phyloP scores from a whole-genome alignment of 2,797 vertebrate genomes.

The Telmatherina bonti region DNA sequence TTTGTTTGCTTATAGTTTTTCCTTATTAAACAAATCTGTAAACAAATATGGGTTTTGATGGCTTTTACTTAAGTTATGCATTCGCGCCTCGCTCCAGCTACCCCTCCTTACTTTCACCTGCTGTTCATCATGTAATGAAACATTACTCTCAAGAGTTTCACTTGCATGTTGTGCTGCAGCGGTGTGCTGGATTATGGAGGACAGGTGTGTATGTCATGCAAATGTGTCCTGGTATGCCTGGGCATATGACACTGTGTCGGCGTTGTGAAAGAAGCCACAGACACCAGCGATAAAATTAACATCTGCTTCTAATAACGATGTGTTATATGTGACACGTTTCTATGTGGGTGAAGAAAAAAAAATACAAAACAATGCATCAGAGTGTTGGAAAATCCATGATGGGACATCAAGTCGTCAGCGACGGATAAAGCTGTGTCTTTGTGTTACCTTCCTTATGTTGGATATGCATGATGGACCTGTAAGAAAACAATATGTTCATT shows the following conservation, averaged over 20 bases:
- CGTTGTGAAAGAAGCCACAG: conserved; percentile 71
- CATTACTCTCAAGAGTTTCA: conserved; percentile 74
- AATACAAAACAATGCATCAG: conserved; percentile 58
- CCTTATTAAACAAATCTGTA: conserved; percentile 77
- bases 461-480: conserved; percentile 63
- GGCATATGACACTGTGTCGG: conserved; percentile 75
- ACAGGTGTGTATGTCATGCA: conserved; percentile 79
- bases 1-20: conserved; percentile 75
- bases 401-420: conserved; percentile 75
- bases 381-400: conserved; percentile 60
- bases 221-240: conserved; percentile 70
- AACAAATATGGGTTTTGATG: conserved; percentile 74
- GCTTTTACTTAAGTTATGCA: conserved; percentile 81
- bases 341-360: conserved; percentile 27
- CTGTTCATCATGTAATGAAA: conserved; percentile 78
- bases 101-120: conserved; percentile 68
- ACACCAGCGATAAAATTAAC: conserved; percentile 76
- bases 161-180: conserved; percentile 61
- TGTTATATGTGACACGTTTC: conserved; percentile 80
- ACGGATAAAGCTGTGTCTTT: conserved; percentile 68
- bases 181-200: conserved; percentile 58
- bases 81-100: conserved; percentile 34
- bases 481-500: conserved; percentile 64
- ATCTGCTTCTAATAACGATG: conserved; percentile 83
- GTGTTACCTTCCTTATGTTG: conserved; percentile 76